Evolutionary conservation across 2,888 invertebrate species (phyloP).

Genomic region (Mycalesis mineus): DNA sequence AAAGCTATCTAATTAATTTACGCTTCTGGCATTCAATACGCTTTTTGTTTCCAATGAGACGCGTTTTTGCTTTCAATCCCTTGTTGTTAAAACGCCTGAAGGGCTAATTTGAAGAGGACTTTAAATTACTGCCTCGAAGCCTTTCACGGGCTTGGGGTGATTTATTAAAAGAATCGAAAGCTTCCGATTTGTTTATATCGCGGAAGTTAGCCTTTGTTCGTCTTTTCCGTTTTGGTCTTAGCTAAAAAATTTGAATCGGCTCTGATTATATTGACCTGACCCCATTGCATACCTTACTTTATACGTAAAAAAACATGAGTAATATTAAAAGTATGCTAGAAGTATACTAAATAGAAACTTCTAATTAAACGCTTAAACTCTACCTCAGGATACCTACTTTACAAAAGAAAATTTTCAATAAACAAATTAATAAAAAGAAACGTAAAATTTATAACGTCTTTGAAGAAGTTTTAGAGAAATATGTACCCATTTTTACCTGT

Average conservation of each 20-base stretch:
- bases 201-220: slow-evolving; percentile 29
- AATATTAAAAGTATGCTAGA: too few species aligned
- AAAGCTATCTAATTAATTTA: slow-evolving; percentile 18
- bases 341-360: too few species aligned
- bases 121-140: slow-evolving; percentile 49
- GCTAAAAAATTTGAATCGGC: slow-evolving; percentile 10
- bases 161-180: slow-evolving; percentile 43
- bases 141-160: slow-evolving; percentile 44
- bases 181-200: slow-evolving; percentile 31
- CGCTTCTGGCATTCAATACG: slow-evolving; percentile 11
- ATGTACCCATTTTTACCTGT: too few species aligned
- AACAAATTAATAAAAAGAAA: too few species aligned
- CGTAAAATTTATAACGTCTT: too few species aligned
- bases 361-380: too few species aligned
- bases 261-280: background rate
- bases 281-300: too few species aligned
- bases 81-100: slow-evolving; percentile 45
- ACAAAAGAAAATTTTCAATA: too few species aligned
- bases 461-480: too few species aligned
- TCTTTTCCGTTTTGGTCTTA: slow-evolving; percentile 8
- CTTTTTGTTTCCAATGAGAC: slow-evolving; percentile 33
- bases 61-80: slow-evolving; percentile 43
- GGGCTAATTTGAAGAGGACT: slow-evolving; percentile 52
- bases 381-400: too few species aligned
- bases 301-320: too few species aligned